Evolutionary conservation across 2,797 vertebrate species (phyloP).

Genomic region (Coranthus polyacanthus): DNA sequence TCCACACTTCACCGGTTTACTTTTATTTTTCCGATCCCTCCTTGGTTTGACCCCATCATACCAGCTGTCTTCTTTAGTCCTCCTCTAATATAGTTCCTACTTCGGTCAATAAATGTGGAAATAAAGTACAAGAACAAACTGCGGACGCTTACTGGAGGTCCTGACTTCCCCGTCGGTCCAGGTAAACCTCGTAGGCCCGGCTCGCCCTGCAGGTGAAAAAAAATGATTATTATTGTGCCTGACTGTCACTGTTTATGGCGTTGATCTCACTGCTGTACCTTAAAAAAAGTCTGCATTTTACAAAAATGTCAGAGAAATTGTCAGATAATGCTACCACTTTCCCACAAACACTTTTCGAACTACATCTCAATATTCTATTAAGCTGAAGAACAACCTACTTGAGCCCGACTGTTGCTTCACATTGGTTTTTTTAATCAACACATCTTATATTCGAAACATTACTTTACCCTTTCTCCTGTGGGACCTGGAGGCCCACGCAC

Average conservation of each 20-base stretch:
- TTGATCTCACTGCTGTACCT: background rate
- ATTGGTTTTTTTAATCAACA: background rate
- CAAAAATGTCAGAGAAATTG: background rate
- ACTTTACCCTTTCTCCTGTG: constrained; percentile 85
- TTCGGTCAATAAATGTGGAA: background rate
- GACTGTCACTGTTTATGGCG: background rate
- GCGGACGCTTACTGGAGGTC: constrained; percentile 82
- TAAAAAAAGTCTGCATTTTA: background rate
- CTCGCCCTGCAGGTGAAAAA: constrained; percentile 80
- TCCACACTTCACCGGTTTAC: constrained; percentile 30
- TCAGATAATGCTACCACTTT: background rate
- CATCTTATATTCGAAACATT: background rate
- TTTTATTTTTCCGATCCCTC: constrained; percentile 26
- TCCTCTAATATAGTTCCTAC: background rate
- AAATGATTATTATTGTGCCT: background rate
- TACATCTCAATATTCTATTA: too few relatives aligned
- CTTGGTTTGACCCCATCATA: constrained; percentile 37
- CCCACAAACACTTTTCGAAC: background rate
- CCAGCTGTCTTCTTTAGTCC: constrained; percentile 21
- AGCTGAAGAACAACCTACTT: background rate
- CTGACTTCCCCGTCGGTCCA: constrained; percentile 85
- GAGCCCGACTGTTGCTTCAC: background rate
- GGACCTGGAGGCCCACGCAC: constrained; percentile 85
- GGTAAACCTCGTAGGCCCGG: constrained; percentile 82
- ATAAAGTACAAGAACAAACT: constrained; percentile 17